Base-by-base conservation (phyloP, 2,113 vertebrate species). In the Amblyornis subalaris region DNA sequence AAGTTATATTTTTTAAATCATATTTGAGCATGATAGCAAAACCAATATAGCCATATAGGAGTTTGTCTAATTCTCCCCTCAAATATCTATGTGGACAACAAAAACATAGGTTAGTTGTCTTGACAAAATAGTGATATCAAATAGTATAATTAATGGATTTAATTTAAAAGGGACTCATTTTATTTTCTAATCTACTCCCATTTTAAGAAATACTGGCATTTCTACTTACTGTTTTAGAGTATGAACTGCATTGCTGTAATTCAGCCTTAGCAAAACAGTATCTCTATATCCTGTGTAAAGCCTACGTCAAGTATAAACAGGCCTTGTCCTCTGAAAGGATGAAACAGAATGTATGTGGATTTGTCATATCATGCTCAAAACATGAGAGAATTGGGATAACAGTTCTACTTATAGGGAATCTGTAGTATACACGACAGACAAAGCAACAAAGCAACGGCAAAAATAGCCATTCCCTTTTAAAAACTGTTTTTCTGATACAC, bases 391-490 rank as follows among this genome's bases (percentile, higher is more conserved):
- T 5, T 55, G 31, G 40, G 13, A 10, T 47, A 35, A 45, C 7
- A 7, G 26, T 55, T 86, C 26, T 64, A 0, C n/a, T 48, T 48
- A 4, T 0, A 1, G 35, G 24, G 22, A 36, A 25, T 16, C 69
- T 74, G 7, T 22, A 28, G 13, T 64, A 24, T 55, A 85, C 47
- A 31, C 44, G 57, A 24, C 42, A 53, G 53, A 42, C 13, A 62
- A 33, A 81, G 44, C 26, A n/a, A n/a, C n/a, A n/a, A n/a, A n/a
- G n/a, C n/a, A n/a, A n/a, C n/a, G n/a, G n/a, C n/a, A 19, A 53
- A 70, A 23, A 7, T 1, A 12, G 16, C 53, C 7, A 7, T 82
- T 69, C 33, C 6, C 9, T 55, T 75, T 55, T 54, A 69, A 71
- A 35, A 54, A 7, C 8, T 26, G 0, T 42, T 61, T 51, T 89